Evolutionary conservation across 2,888 invertebrate genomes (phyloP), one percentile per base, ranked within the genome.

Genomic region (Cerastis rubricosa): DNA sequence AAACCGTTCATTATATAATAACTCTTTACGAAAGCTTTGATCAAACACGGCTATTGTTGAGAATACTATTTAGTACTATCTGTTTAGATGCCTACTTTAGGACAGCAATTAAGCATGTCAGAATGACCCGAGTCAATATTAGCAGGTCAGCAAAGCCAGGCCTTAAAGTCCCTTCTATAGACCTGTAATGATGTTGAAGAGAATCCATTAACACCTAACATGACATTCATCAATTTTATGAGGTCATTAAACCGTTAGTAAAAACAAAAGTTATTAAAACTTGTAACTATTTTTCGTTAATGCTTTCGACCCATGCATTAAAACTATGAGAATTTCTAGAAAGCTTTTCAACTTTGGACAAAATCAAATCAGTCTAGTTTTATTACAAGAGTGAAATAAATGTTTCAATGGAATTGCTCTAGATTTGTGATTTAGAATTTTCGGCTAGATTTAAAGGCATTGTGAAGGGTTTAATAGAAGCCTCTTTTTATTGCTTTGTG

Each of bases 221-320:
- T 40, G n/a, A n/a, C 25, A 47, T 40, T 40, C 11, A 5, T 40
- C 6, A 29, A 63, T 63, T 73, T 12, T 9, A 19, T n/a, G 43
- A 54, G 11, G 11, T 43, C 7, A 22, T 64, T n/a, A 47, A 19
- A 47, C 29, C 11, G 1, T 12, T 35, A 35, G 35, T 35, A 35
- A 47, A 63, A 57, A 35, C 54, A 49, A 67, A 74, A 45, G 35
- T 80, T 51, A 68, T 68, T 68, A 43, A 22, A 67, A 64, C 64
- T 45, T 14, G 0, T 49, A 57, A 64, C 59, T 74, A 17, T 43
- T 49, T 47, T 71, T 14, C 25, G 29, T 19, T n/a, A 65, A 74
- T 49, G n/a, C 22, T 25, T 64, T 57, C 5, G 1, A 8, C 25
- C 22, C 12, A 79, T 59, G 61, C 14, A 69, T 54, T 40, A 25